Evolutionary conservation across 1,140 invertebrate genomes (phyloP).

Genomic region (Eueides isabella): DNA sequence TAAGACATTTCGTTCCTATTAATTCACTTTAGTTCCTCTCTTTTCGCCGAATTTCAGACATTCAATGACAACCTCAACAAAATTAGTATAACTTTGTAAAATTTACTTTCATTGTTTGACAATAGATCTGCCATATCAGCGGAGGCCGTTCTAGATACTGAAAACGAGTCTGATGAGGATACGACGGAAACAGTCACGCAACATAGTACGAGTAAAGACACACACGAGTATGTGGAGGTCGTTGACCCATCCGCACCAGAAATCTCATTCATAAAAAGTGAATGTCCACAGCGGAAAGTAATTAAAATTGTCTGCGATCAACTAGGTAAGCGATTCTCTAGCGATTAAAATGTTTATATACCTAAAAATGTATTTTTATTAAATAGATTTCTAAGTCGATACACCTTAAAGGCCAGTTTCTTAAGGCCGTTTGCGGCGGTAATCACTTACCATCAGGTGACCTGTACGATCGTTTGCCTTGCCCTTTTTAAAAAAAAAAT

Average conservation of each 20-base stretch:
- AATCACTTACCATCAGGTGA: too few species aligned
- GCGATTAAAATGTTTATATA: slow-evolving; percentile 40
- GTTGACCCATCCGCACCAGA: slow-evolving; percentile 90
- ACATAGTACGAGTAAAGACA: slow-evolving; percentile 52
- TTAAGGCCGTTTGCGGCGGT: too few species aligned
- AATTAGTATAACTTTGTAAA: not conserved
- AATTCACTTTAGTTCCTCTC: too few species aligned
- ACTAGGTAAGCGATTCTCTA: slow-evolving; percentile 83
- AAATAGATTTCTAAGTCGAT: too few species aligned
- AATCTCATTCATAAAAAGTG: slow-evolving; percentile 89
- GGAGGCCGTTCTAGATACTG: slow-evolving; percentile 67
- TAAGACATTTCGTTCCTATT: too few species aligned
- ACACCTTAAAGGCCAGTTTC: too few species aligned
- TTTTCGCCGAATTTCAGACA: too few species aligned
- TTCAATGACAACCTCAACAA: not conserved
- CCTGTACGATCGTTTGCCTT: too few species aligned
- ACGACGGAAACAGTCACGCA: slow-evolving; percentile 52
- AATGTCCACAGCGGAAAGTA: slow-evolving; percentile 89
- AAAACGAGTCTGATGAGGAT: slow-evolving; percentile 79
- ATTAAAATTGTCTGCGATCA: slow-evolving; percentile 90
- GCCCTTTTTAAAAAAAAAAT: too few species aligned
- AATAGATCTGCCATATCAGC: slow-evolving; percentile 60
- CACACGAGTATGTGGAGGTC: slow-evolving; percentile 88
- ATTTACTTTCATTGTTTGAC: slow-evolving; percentile 18
- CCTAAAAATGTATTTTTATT: slow-evolving; percentile 53